Evolutionary conservation across 2,888 invertebrate species (phyloP).

Genomic region (Cacoxenus indagator): DNA sequence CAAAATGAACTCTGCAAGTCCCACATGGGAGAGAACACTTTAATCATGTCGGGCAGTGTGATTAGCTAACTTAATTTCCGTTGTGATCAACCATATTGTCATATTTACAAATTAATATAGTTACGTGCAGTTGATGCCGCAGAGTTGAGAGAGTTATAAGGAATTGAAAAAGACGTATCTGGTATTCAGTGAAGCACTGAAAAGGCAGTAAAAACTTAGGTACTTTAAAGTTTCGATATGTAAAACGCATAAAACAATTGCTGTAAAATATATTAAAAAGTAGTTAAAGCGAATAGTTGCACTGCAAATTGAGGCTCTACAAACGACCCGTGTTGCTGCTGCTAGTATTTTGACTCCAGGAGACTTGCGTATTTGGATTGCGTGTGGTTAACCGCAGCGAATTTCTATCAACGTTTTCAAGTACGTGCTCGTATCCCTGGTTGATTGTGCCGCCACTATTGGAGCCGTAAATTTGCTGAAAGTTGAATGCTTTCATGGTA

Average conservation of each 20-base stretch:
- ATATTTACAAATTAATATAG: no score
- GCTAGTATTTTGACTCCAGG: constrained; percentile 72
- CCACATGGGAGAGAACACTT: neutral
- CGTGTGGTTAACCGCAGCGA: constrained; percentile 82
- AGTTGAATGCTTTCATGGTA: neutral
- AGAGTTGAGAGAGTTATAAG: neutral
- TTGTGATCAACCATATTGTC: constrained; percentile 45
- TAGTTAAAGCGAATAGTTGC: no score
- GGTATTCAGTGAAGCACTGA: no score
- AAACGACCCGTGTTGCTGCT: constrained; percentile 69
- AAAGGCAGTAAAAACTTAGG: constrained; percentile 35
- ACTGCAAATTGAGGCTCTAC: constrained; percentile 43
- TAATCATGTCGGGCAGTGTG: constrained; percentile 60
- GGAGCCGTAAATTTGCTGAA: constrained; percentile 60
- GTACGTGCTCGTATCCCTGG: constrained; percentile 80
- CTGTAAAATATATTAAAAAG: constrained; percentile 31
- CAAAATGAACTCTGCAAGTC: neutral
- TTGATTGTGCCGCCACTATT: constrained; percentile 81
- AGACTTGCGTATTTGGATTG: constrained; percentile 73
- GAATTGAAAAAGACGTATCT: neutral
- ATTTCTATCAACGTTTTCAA: constrained; percentile 79
- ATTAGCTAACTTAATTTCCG: constrained; percentile 66
- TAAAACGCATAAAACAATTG: no score
- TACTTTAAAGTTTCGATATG: constrained; percentile 35
- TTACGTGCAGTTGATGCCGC: no score